These are phyloP conservation scores for Zygaena filipendulae DNA, from an alignment of 2,888 invertebrate species.

Conservation along the genomic window DNA sequence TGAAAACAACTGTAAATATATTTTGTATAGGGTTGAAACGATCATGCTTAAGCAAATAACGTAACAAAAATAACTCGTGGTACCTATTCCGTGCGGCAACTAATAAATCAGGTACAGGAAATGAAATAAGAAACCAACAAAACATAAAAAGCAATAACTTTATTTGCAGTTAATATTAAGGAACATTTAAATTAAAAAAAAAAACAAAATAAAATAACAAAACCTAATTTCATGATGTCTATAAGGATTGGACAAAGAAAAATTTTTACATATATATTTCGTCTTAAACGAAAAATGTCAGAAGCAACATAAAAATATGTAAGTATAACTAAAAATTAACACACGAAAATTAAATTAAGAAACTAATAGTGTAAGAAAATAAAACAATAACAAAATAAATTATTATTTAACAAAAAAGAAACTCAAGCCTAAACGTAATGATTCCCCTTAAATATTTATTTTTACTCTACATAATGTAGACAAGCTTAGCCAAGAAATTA, in stretches of 20 bases:
- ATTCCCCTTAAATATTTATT: conserved; percentile 57
- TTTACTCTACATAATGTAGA: too few species aligned
- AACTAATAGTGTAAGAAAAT: conserved; percentile 34
- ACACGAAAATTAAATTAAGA: conserved; percentile 40
- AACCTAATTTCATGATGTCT: conserved; percentile 53
- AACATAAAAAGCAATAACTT: conserved; percentile 59
- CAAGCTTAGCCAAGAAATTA: conserved; percentile 1
- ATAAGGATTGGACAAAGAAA: too few species aligned
- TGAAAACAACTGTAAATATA: too few species aligned
- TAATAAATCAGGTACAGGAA: not conserved
- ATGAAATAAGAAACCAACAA: conserved; percentile 30
- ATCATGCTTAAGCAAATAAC: too few species aligned
- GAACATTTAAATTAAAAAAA: conserved; percentile 50
- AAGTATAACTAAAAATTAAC: conserved; percentile 28
- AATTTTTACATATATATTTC: too few species aligned
- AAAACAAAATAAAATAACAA: conserved; percentile 68
- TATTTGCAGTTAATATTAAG: conserved; percentile 55
- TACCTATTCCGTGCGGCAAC: too few species aligned
- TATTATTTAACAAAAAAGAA: conserved; percentile 60
- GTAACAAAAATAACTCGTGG: too few species aligned
- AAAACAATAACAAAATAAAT: conserved; percentile 58
- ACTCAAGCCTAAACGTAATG: conserved; percentile 64
- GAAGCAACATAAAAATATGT: too few species aligned
- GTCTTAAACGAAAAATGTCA: too few species aligned
- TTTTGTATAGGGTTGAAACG: too few species aligned